phyloP scores from a whole-genome alignment of 1,140 invertebrate species.

The Liolophura sinensis region DNA sequence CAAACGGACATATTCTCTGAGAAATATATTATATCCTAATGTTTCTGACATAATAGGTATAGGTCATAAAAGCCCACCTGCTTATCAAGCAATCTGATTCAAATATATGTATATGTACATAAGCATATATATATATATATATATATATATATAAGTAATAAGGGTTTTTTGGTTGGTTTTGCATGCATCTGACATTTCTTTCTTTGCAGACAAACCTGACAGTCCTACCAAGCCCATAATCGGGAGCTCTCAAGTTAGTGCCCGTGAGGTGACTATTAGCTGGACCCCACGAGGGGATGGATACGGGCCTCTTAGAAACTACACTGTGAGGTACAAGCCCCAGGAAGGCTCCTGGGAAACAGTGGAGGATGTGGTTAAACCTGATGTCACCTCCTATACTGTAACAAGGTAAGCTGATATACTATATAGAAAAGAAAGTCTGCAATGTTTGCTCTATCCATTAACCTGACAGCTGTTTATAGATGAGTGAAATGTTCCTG shows the following conservation, averaged over 20 bases:
- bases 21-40: too few species aligned
- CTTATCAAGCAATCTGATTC: too few species aligned
- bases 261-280: slow-evolving; percentile 88
- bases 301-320: slow-evolving; percentile 86
- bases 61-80: too few species aligned
- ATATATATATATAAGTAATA: too few species aligned
- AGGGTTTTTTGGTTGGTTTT: too few species aligned
- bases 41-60: too few species aligned
- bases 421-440: too few species aligned
- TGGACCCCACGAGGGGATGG: slow-evolving; percentile 94
- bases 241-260: slow-evolving; percentile 83
- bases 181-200: not conserved
- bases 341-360: slow-evolving; percentile 23
- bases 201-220: slow-evolving; percentile 39
- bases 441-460: too few species aligned
- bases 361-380: slow-evolving; percentile 21
- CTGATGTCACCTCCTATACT: slow-evolving; percentile 25
- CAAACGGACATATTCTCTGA: not conserved
- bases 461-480: not conserved
- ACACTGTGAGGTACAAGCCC: slow-evolving; percentile 77
- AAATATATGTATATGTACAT: too few species aligned
- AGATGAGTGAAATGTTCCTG: too few species aligned
- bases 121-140: too few species aligned
- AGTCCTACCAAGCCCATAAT: slow-evolving; percentile 83
- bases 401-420: slow-evolving; percentile 38